Base-by-base conservation (phyloP, 1,140 invertebrate genomes). In the Pantala flavescens region DNA sequence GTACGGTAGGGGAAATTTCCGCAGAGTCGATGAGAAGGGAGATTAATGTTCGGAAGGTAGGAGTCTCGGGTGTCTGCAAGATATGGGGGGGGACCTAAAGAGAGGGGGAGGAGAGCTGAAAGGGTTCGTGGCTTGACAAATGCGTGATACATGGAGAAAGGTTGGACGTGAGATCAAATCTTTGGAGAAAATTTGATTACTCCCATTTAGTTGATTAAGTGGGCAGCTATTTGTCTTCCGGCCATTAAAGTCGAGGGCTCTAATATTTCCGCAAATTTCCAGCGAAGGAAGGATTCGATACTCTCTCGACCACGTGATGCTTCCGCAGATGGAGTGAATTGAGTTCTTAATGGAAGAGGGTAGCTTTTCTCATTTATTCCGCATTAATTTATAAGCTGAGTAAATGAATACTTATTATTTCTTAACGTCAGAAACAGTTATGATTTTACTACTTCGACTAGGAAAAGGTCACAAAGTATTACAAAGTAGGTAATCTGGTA, bases 191-290 rank as follows among this genome's bases (percentile, higher is more conserved):
- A 63, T 63, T 63, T 63, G 49, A 63, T 63, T 63, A 21, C 49
- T 19, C 49, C 49, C 49, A 63, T 63, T 63, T 63, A 21, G 49
- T 63, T 63, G 49, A 63, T 63, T 63, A 63, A 63, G 49, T 63
- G 49, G 49, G 49, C 5, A 16, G 49, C 49, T 63, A 63, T 63
- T 63, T 63, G 49, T 63, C 49, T 63, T 63, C 49, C 49, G 49
- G 49, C 49, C 49, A 63, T 63, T 63, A 63, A 63, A 63, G 49
- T 63, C 49, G 49, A 63, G 49, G 49, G 12, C 3, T 21, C 16
- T 63, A 63, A 63, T 63, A 63, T 63, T 63, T 63, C 49, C 49
- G 49, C 49, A 63, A 63, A 63, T 63, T 63, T 63, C 49, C 49
- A 19, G 12, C 49, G 14, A 3, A 3, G 12, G 49, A 3, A 63